Conservation (phyloP, 53 echinoderm and acorn worm species). For the Crossaster papposus region DNA sequence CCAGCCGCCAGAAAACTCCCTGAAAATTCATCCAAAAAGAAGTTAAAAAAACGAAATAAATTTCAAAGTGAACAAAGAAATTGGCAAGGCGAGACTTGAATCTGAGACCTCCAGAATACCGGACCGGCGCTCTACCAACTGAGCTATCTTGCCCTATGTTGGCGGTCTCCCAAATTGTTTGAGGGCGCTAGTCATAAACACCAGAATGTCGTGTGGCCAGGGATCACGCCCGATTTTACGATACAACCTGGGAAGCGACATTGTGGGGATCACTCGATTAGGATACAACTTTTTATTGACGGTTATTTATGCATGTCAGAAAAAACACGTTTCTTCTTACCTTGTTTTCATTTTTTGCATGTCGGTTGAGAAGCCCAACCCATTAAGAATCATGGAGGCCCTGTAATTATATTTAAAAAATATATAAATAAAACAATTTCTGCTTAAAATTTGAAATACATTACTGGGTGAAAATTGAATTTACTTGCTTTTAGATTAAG, state of each 20-base stretch:
- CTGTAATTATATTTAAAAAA: slow-evolving; percentile 42
- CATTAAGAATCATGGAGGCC: slow-evolving; percentile 88
- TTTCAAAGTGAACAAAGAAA: no score
- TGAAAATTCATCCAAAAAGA: slow-evolving; percentile 13
- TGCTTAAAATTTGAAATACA: background rate
- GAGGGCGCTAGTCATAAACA: no score
- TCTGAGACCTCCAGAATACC: no score
- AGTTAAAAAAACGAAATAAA: background rate
- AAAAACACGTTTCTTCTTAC: slow-evolving; percentile 42
- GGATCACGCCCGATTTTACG: no score
- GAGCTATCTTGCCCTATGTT: no score
- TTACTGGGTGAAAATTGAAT: background rate
- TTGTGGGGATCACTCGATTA: no score
- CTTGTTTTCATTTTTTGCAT: slow-evolving; percentile 89
- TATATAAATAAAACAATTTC: background rate
- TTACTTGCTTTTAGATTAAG: no score
- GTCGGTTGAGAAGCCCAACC: slow-evolving; percentile 85
- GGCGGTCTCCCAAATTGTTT: background rate
- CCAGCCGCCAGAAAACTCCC: slow-evolving; percentile 99
- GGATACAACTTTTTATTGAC: no score
- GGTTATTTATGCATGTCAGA: background rate
- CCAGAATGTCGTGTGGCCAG: no score
- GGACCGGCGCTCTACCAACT: no score
- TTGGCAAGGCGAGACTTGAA: no score
- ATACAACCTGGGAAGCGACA: no score